Base-by-base conservation (phyloP, 2,888 invertebrate species). In the Chloroclysta siterata region DNA sequence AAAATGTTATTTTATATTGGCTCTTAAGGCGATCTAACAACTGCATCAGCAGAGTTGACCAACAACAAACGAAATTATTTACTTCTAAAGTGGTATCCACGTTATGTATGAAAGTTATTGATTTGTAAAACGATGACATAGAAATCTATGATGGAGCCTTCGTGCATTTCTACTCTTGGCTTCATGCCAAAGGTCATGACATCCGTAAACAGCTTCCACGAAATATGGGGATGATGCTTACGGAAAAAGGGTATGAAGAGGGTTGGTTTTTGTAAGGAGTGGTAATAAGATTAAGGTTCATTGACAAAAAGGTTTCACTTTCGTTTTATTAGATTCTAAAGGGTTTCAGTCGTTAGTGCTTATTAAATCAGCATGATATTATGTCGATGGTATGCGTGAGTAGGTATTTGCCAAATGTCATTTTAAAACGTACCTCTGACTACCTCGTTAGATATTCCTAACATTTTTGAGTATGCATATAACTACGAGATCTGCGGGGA, bases 171-270 rank as follows among this genome's bases (percentile, higher is more conserved):
- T 33, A 42, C 29, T 33, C 0, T 13, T 54, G 54, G 54, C 54
- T 7, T 7, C n/a, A 0, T 13, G 54, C 54, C 54, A 54, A 36
- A 33, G 54, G 54, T 54, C 54, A 54, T 46, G 54, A 33, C 17
- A 48, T 14, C 5, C 51, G 33, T 51, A 51, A 51, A 15, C 36
- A 51, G 29, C n/a, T 33, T 46, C 11, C 15, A n/a, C 11, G 13
- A 44, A 33, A 33, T 36, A 44, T 46, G 17, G 46, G 44, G 54
- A 17, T 54, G 46, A 46, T 54, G 15, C 14, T 22, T 22, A 33
- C 28, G 42, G 13, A 44, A 28, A 42, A 41, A 22, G 41, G 36
- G 36, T 5, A 7, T 52, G n/a, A 13, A 42, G 14, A 22, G 42
- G 29, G 36, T 53, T 0, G 22, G 22, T 41, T 41, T 17, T 39